phyloP scores from a whole-genome alignment of 2,113 vertebrate genomes.

The Limnothrissa miodon region DNA sequence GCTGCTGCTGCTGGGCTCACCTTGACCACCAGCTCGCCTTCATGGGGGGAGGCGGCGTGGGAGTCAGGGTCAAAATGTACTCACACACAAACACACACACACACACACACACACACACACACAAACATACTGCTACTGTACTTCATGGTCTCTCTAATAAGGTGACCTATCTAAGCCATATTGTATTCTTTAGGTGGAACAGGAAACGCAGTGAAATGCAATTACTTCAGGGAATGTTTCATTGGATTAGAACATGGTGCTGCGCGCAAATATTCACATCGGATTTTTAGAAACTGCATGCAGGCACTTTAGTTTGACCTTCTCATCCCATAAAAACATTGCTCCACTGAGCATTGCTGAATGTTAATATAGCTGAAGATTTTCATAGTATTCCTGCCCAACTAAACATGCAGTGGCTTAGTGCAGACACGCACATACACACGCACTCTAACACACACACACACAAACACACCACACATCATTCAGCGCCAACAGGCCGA shows the following conservation, averaged over 20 bases:
- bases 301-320: background rate
- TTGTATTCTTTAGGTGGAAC: background rate
- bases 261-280: background rate
- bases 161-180: slow-evolving; percentile 4
- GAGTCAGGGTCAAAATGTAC: slow-evolving; percentile 40
- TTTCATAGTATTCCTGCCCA: background rate
- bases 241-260: background rate
- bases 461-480: slow-evolving; percentile 26
- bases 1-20: slow-evolving; percentile 51
- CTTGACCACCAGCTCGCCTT: slow-evolving; percentile 62
- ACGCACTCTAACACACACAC: background rate
- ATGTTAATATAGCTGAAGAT: background rate
- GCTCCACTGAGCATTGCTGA: background rate
- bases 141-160: background rate
- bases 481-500: background rate
- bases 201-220: background rate
- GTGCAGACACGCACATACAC: slow-evolving; percentile 33
- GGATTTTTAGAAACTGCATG: background rate
- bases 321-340: no score
- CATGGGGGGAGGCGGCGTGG: slow-evolving; percentile 68
- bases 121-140: background rate
- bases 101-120: slow-evolving; percentile 11
- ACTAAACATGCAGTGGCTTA: slow-evolving; percentile 12
- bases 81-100: slow-evolving; percentile 9
- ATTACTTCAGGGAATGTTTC: background rate